Evolutionary conservation across 2,113 vertebrate genomes (phyloP), one percentile per base, ranked within the genome.

Genomic region (Pseudorectes ferrugineus): DNA sequence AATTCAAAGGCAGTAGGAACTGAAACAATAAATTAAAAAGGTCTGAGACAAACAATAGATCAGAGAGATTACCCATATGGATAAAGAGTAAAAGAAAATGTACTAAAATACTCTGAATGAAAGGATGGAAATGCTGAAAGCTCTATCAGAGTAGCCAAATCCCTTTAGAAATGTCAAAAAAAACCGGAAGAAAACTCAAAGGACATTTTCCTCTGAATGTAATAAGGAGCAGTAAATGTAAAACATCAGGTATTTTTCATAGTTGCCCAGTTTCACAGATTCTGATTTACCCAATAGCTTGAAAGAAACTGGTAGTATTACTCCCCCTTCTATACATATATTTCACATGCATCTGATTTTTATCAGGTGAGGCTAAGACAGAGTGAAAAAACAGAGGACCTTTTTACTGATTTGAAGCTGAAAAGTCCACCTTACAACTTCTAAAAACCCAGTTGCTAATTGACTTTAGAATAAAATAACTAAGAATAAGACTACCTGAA

Each of bases 11-110:
- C 4, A 1, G n/a, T 75, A 17, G 66, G 81, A 92, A 96, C 28
- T 25, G 62, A 91, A 96, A 84, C 25, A 89, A 65, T 73, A 88
- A 92, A 86, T 92, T 92, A 29, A 83, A 88, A 76, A 63, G 43
- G 26, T 48, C n/a, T 29, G 77, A 71, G 51, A 71, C 29, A 84
- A 86, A 84, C 54, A 93, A 59, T 21, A 82, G 52, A 67, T 90
- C 57, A 79, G 51, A 77, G 20, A 73, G 57, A 67, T 81, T 84
- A 55, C 25, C 14, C 52, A 31, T 71, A 85, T 38, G 26, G 61
- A 71, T 71, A 88, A 59, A 76, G 5, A 73, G 8, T 40, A 43
- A 73, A 83, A 83, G 23, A 63, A 91, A 83, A 54, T 38, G 29
- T 62, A 54, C 46, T 70, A 42, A 80, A 83, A 76, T 54, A 49